Base-by-base conservation (phyloP, 1,140 invertebrate genomes). In the Bathynomus jamesi region DNA sequence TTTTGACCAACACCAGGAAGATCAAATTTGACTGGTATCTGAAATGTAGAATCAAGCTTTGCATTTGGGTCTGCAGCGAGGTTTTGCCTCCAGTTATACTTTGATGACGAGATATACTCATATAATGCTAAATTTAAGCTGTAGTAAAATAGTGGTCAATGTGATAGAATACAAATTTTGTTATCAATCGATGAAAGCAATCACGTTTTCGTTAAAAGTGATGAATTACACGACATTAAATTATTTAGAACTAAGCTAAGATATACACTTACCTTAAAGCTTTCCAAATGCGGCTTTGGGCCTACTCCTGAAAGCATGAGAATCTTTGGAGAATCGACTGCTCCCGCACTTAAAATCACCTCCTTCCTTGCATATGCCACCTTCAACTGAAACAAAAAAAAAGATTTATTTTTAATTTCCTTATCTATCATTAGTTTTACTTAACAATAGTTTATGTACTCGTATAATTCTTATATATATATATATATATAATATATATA, bases 231-330 rank as follows among this genome's bases (percentile, higher is more conserved):
- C 7, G 24, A n/a, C 13, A 11, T 29, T 65, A 13, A 11, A 11
- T 64, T 27, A 27, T 13, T 64, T 5, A 27, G 29, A n/a, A 28
- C 31, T 17, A 11, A 29, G 28, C 1, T 3, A n/a, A n/a, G n/a
- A n/a, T 5, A 28, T 10, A 24, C 28, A 62, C 67, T 69, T 7
- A 89, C 86, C 0, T 80, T 85, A 68, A 83, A 79, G 67, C 80
- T 83, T 28, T 76, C 82, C 25, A 86, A 70, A 32, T 87, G 83
- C 0, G 82, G 74, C 73, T 77, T 81, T 0, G 86, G 86, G 28
- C 87, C 87, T 17, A 89, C 82, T 2, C 87, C 87, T 7, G 86
- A 88, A 1, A 87, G 74, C 67, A 87, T 80, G 0, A 88, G 80
- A 0, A 88, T 78, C 72, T 87, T 84, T 0, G 87, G 84, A 0